These are phyloP conservation scores for Morelia viridis DNA, from an alignment of 2,797 vertebrate genomes.

Conservation along the genomic window DNA sequence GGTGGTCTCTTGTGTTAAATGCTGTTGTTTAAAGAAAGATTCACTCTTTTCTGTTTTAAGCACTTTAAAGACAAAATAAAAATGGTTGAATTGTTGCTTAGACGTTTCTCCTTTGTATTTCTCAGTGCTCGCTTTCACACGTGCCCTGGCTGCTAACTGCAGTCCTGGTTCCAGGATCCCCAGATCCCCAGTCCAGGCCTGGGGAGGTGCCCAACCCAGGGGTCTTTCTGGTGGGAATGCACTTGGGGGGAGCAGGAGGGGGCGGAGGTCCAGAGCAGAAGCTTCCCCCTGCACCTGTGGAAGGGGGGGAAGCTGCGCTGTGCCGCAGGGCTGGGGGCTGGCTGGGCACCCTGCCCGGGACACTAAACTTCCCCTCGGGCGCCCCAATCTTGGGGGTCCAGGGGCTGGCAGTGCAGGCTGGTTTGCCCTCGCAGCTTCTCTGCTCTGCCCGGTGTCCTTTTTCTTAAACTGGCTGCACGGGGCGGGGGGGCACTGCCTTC, in stretches of 20 bases:
- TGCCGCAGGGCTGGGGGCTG: neutral
- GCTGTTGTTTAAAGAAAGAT: slow-evolving; percentile 70
- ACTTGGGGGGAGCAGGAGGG: neutral
- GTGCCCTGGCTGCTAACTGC: neutral
- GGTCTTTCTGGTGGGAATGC: neutral
- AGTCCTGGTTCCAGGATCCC: neutral
- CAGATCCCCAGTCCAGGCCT: neutral
- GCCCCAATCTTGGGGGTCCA: neutral
- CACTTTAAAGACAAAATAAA: slow-evolving; percentile 77
- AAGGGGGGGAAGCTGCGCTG: neutral
- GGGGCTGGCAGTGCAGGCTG: neutral
- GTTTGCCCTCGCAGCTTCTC: neutral
- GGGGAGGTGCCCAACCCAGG: neutral
- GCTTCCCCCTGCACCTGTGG: neutral
- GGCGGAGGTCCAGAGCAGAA: neutral
- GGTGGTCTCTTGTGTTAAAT: slow-evolving; percentile 65
- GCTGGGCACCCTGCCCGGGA: neutral
- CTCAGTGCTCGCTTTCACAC: neutral
- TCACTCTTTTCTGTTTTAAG: slow-evolving; percentile 75
- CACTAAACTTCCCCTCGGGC: neutral
- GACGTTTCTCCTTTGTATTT: slow-evolving; percentile 21
- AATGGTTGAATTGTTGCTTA: slow-evolving; percentile 70
- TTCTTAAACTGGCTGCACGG: neutral
- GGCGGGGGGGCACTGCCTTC: neutral
- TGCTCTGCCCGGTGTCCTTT: neutral